Conservation (phyloP, 2,797 vertebrate species). For the Chelidonichthys spinosus region DNA sequence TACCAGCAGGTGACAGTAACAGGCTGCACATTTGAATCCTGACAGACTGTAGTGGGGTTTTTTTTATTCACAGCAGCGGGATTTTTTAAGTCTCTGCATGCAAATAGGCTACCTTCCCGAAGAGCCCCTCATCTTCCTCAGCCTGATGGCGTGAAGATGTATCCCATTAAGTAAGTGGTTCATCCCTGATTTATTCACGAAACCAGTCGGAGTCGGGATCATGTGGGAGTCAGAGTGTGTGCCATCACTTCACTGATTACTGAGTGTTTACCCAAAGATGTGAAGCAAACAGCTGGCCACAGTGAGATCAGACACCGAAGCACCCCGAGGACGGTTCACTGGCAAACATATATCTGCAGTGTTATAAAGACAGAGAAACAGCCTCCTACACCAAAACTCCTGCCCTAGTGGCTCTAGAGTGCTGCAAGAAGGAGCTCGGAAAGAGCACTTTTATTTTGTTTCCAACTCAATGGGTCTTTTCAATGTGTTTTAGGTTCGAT, state of each 20-base stretch:
- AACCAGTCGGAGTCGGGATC: not conserved
- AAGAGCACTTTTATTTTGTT: not conserved
- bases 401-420: too few species aligned
- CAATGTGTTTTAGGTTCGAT: too few species aligned
- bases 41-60: constrained; percentile 1
- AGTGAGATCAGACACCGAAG: not conserved
- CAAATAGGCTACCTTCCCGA: constrained; percentile 11
- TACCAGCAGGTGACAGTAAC: constrained; percentile 52
- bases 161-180: constrained; percentile 22
- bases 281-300: constrained; percentile 3
- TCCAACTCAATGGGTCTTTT: not conserved
- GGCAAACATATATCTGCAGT: not conserved
- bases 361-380: not conserved
- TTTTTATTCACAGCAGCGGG: constrained; percentile 4
- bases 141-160: constrained; percentile 21
- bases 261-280: constrained; percentile 20
- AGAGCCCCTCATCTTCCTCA: not conserved
- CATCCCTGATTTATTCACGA: constrained; percentile 16
- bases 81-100: constrained; percentile 8
- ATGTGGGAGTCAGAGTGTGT: constrained; percentile 20
- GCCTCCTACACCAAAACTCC: not conserved
- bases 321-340: not conserved
- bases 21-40: constrained; percentile 13
- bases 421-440: not conserved
- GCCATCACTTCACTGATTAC: constrained; percentile 18